Conservation (phyloP, 1,140 invertebrate species). For the Achroia grisella region DNA sequence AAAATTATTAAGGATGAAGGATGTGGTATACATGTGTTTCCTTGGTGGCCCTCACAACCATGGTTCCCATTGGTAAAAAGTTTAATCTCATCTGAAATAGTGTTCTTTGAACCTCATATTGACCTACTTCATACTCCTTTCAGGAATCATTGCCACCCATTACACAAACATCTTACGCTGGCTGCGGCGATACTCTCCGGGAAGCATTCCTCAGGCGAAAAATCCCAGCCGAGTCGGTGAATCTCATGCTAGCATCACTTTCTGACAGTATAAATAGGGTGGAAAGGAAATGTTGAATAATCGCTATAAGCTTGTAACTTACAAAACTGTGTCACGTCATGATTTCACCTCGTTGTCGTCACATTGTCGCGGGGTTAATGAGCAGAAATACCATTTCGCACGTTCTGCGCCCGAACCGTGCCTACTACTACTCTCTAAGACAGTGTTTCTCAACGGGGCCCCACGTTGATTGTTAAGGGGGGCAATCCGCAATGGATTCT, state of each 20-base stretch:
- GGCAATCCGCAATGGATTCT: too few species aligned
- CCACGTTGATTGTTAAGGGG: too few species aligned
- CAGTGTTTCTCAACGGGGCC: too few species aligned
- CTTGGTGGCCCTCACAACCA: conserved; percentile 11
- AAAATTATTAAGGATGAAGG: conserved; percentile 10
- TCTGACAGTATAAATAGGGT: conserved; percentile 23
- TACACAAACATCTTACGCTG: conserved; percentile 19
- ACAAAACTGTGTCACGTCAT: conserved; percentile 28
- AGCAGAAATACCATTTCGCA: conserved; percentile 37
- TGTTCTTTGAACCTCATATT: conserved; percentile 15
- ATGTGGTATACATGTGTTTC: conserved; percentile 10
- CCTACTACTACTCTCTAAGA: conserved; percentile 11
- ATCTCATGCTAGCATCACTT: conserved; percentile 21
- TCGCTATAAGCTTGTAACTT: conserved; percentile 7
- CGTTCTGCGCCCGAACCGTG: conserved; percentile 11
- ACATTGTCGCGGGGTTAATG: conserved; percentile 48
- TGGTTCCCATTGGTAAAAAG: conserved; percentile 29
- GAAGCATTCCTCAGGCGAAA: conserved; percentile 9
- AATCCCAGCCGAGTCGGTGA: conserved; percentile 4
- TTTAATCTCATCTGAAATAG: conserved; percentile 14
- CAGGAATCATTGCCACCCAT: conserved; percentile 8
- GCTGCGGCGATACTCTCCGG: conserved; percentile 27
- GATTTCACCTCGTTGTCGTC: conserved; percentile 45
- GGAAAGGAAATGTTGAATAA: too few species aligned
- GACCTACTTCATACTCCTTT: conserved; percentile 11